A percentile compares a stretch with the other conserved stretches of the same genome.
Evolutionary conservation across 2,113 vertebrate species (phyloP).

Genomic region (Ciconia stormi): DNA sequence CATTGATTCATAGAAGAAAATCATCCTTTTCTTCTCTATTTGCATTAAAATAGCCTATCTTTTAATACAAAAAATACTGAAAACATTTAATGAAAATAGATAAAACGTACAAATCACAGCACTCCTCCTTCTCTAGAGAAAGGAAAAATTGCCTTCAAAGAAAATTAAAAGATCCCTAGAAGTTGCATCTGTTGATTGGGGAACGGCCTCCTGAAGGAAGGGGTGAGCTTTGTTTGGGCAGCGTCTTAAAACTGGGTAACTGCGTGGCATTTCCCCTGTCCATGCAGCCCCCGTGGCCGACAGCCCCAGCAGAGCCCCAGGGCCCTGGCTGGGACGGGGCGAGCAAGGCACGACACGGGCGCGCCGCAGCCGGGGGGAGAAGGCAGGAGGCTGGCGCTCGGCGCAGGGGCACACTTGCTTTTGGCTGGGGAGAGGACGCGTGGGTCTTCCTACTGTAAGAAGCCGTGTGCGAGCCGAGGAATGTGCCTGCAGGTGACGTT

Average conservation of each 20-base stretch:
- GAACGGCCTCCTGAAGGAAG: fast-evolving
- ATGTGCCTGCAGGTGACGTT: neutral
- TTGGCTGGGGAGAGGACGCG: neutral
- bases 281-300: fast-evolving
- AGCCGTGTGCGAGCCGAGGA: fast-evolving
- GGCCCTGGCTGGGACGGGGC: fast-evolving
- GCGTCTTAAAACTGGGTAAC: fast-evolving
- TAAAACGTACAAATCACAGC: neutral
- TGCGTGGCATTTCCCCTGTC: fast-evolving
- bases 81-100: neutral
- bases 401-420: fast-evolving
- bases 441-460: neutral
- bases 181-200: neutral
- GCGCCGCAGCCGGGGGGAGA: neutral
- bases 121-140: neutral
- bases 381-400: fast-evolving
- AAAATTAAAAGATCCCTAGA: fast-evolving
- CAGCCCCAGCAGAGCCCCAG: neutral
- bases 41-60: neutral
- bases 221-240: fast-evolving
- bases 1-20: neutral
- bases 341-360: fast-evolving
- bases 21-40: fast-evolving
- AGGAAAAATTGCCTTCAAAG: neutral
- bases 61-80: neutral